Evolutionary conservation across 53 echinoderm and acorn worm species (phyloP).

Genomic region (Zoroaster sp.): DNA sequence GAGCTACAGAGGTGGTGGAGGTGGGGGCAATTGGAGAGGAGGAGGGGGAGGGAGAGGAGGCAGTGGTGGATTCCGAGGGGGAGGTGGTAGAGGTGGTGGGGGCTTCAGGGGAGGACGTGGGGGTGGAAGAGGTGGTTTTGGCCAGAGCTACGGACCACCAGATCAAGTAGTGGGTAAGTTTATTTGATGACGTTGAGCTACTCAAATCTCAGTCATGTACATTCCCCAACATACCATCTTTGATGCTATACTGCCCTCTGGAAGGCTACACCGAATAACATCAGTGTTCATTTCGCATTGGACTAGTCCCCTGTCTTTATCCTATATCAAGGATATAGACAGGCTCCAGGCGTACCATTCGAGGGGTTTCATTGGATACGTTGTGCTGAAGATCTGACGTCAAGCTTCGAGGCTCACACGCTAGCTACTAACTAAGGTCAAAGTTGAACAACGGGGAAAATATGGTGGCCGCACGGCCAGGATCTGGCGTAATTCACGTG

Average conservation of each 20-base stretch:
- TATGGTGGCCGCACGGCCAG: too few species aligned
- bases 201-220: not conserved
- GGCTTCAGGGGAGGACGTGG: constrained; percentile 49
- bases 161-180: constrained; percentile 75
- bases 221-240: not conserved
- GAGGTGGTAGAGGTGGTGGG: constrained; percentile 53
- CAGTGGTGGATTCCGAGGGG: not conserved
- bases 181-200: not conserved
- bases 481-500: too few species aligned
- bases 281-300: not conserved
- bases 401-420: too few species aligned
- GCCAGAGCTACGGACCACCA: constrained; percentile 74
- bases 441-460: too few species aligned
- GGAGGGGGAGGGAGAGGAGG: constrained; percentile 8
- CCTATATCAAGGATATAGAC: too few species aligned
- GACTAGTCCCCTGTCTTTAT: not conserved
- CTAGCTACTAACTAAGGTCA: too few species aligned
- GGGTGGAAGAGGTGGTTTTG: constrained; percentile 59
- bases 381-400: too few species aligned
- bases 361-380: too few species aligned
- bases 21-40: constrained; percentile 36
- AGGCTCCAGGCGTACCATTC: too few species aligned
- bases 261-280: too few species aligned
- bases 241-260: not conserved
- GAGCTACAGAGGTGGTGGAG: constrained; percentile 40